These are phyloP conservation scores for Macrobrachium rosenbergii DNA, from an alignment of 1,140 invertebrate species.

Conservation along the genomic window DNA sequence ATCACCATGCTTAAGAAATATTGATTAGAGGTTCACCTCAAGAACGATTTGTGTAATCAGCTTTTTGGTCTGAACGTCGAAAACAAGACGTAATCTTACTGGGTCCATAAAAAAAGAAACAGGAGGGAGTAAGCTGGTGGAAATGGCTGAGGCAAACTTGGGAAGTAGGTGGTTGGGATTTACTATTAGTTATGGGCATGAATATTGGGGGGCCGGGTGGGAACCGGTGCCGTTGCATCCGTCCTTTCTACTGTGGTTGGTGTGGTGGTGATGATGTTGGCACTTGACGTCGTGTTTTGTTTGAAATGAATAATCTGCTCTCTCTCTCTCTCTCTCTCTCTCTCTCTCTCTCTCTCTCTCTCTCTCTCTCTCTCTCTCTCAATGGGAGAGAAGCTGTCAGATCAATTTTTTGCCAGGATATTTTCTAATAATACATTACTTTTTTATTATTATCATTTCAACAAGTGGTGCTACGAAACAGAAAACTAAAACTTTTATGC, in stretches of 20 bases:
- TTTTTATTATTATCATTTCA: too few species aligned
- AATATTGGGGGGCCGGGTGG: not conserved
- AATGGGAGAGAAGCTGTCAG: too few species aligned
- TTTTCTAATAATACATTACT: too few species aligned
- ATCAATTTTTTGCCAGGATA: too few species aligned
- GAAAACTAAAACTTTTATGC: too few species aligned
- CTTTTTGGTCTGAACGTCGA: not conserved
- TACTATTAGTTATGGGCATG: not conserved
- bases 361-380: constrained; percentile 34
- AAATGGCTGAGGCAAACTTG: not conserved
- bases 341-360: constrained; percentile 34
- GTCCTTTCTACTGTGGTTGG: not conserved
- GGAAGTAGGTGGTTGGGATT: not conserved
- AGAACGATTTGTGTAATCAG: not conserved
- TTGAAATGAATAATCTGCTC: not conserved
- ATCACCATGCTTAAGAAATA: too few species aligned
- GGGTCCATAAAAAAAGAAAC: not conserved
- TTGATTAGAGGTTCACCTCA: too few species aligned
- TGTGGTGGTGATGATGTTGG: not conserved
- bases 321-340: not conserved
- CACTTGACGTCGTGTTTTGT: not conserved
- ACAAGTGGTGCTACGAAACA: too few species aligned
- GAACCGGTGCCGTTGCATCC: not conserved
- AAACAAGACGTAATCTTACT: not conserved
- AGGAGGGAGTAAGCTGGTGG: not conserved